A percentile compares a stretch with the other conserved stretches of the same genome.
Evolutionary conservation across 2,113 vertebrate species (phyloP).

Genomic region (Monopterus albus): DNA sequence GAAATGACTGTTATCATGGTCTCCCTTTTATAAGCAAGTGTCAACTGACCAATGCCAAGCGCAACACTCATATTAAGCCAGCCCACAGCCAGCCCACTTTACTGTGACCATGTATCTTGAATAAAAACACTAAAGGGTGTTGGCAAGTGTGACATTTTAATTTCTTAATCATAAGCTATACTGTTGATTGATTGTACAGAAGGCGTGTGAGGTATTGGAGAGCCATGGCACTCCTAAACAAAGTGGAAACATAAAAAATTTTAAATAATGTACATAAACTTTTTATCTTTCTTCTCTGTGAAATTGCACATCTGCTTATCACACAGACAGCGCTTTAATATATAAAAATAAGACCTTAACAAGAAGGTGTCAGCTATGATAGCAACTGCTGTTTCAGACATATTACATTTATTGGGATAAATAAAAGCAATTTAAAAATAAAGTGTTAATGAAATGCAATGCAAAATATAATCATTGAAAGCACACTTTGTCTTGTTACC

Average conservation of each 20-base stretch:
- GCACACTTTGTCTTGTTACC: background rate
- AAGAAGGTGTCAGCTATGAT: background rate
- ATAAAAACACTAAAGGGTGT: no score
- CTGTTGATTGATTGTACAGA: no score
- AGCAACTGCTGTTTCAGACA: background rate
- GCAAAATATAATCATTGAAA: background rate
- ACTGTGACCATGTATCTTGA: background rate
- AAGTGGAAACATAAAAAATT: background rate
- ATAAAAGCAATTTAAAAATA: background rate
- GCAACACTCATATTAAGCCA: background rate
- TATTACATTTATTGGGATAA: background rate
- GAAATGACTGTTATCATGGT: background rate
- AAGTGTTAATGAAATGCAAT: background rate
- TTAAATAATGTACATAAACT: background rate
- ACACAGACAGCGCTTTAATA: background rate
- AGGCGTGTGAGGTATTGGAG: background rate
- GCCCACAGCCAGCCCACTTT: background rate
- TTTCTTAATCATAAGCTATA: no score
- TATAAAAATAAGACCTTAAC: constrained; percentile 3
- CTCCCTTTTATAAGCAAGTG: constrained; percentile 70
- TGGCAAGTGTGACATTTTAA: no score
- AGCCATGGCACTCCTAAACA: background rate
- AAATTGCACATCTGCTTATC: constrained; percentile 43
- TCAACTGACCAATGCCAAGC: constrained; percentile 32
- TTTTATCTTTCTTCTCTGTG: constrained; percentile 25